Base-by-base conservation (phyloP, 2,888 invertebrate genomes). In the Tetheella fluctuosa region DNA sequence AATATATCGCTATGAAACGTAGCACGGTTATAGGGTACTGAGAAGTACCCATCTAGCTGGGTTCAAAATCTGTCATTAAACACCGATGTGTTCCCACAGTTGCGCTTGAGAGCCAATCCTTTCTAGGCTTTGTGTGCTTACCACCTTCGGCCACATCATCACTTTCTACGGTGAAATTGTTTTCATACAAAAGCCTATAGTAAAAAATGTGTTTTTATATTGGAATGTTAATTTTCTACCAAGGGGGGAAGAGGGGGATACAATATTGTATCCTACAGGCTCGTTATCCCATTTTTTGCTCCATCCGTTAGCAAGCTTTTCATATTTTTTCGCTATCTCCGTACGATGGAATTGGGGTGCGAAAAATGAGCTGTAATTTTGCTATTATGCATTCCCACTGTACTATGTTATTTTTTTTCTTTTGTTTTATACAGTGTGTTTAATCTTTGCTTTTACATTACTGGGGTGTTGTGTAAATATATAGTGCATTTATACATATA, bases 321-420 rank as follows among this genome's bases (percentile, higher is more conserved):
- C 63, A 61, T 70, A 59, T 61, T 61, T 63, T 62, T 63, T 63
- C 60, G 60, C 59, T 53, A 53, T 59, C 62, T 37, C 37, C 28
- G 56, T 60, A 58, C 48, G 58, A 34, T 48, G 56, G 54, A 57
- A 60, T 63, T 54, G 60, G 69, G 64, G 68, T 60, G 67, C 59
- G 73, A 76, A 68, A 77, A 74, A 74, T 74, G 74, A 77, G 72
- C 64, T 72, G 73, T 77, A 80, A 80, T 78, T 80, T 72, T 23
- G 56, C 73, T 67, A 73, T 77, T 77, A 80, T 74, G 69, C 70
- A 71, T 73, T 75, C 73, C 70, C 70, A 58, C 67, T n/a, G 63
- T 65, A 67, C 53, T 3, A n/a, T 17, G 17, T 63, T 69, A 69
- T 78, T 79, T 71, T 30, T n/a, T 37, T 20, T 12, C 20, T 63